Percentiles rank a stretch among this genome's conserved stretches.
These are phyloP conservation scores for Brachypalpus laphriformis DNA, from an alignment of 2,888 invertebrate genomes.

Conservation along the genomic window DNA sequence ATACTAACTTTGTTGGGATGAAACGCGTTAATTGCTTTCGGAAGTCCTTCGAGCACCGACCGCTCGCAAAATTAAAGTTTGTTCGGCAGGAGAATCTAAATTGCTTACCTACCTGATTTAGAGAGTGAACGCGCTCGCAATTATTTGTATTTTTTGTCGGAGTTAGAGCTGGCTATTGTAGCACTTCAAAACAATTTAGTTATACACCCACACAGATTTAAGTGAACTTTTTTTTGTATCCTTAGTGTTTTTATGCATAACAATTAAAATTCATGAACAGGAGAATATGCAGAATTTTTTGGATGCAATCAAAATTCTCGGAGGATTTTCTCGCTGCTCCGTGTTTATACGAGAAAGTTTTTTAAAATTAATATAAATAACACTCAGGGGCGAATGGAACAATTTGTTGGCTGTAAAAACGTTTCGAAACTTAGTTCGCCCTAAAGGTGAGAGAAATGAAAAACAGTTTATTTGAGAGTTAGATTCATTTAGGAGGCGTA, in stretches of 20 bases:
- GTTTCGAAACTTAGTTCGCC: background rate
- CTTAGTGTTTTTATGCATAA: conserved; percentile 28
- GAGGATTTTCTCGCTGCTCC: background rate
- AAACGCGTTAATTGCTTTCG: conserved; percentile 56
- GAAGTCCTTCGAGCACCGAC: conserved; percentile 42
- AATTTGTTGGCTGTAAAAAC: background rate
- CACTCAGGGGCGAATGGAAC: background rate
- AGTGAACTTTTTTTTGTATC: background rate
- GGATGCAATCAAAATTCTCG: conserved; percentile 37
- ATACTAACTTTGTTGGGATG: conserved; percentile 24
- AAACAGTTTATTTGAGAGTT: conserved; percentile 5
- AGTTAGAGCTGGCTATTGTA: background rate
- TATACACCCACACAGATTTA: background rate
- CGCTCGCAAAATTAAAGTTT: conserved; percentile 37
- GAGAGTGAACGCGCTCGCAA: conserved; percentile 29
- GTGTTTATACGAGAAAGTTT: conserved; percentile 13
- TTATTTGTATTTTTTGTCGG: background rate
- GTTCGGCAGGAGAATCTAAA: conserved; percentile 37
- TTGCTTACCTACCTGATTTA: conserved; percentile 53
- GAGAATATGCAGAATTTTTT: conserved; percentile 36
- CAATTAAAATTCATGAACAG: conserved; percentile 67
- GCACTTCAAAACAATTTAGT: conserved; percentile 3
- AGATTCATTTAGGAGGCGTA: background rate
- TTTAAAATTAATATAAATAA: conserved; percentile 34
- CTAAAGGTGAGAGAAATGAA: background rate